Conservation (phyloP, 2,113 vertebrate species). For the Puffinus mauretanicus region DNA sequence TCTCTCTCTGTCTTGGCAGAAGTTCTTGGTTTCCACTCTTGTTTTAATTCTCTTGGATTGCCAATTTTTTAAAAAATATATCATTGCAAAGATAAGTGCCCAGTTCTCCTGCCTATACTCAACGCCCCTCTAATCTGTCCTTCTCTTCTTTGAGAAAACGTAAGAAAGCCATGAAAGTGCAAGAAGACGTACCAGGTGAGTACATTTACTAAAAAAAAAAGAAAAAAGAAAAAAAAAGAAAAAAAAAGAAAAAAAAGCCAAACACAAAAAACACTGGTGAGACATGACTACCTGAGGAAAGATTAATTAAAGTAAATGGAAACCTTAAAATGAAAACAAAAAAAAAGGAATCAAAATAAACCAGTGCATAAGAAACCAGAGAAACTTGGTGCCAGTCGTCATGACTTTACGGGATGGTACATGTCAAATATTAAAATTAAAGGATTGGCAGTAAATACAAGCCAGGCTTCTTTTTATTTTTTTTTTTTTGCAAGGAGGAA, state of each 20-base stretch:
- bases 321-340: not conserved
- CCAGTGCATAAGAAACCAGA: not conserved
- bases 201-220: not conserved
- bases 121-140: not conserved
- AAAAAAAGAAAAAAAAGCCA: not conserved
- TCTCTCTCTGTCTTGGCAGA: slow-evolving; percentile 11
- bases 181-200: not conserved
- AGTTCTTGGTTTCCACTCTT: slow-evolving; percentile 27
- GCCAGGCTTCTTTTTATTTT: not conserved
- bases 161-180: not conserved
- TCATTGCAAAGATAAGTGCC: not conserved
- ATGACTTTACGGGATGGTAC: not conserved
- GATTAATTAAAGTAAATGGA: not conserved
- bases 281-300: not conserved
- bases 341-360: not conserved
- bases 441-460: not conserved
- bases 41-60: slow-evolving; percentile 50
- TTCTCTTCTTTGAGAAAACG: not conserved
- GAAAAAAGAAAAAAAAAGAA: not conserved
- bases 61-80: not conserved
- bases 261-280: not conserved
- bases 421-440: not conserved
- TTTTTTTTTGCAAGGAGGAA: not conserved
- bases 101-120: not conserved
- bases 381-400: not conserved